Evolutionary conservation across 2,888 invertebrate genomes (phyloP).

Genomic region (Sabatieria punctata): DNA sequence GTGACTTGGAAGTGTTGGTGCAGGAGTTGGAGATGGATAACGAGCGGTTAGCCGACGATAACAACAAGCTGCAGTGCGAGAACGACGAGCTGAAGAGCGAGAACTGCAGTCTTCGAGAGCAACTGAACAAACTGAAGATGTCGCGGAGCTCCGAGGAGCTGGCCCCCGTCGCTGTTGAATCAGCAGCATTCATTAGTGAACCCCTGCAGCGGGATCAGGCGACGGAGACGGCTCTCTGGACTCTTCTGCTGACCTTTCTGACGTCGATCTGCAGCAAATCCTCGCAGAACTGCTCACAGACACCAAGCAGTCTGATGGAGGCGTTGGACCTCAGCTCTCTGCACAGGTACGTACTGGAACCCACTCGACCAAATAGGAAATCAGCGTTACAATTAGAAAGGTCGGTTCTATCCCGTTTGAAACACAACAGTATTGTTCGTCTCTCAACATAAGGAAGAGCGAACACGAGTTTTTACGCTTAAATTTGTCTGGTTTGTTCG

Average conservation of each 20-base stretch:
- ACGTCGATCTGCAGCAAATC: not conserved
- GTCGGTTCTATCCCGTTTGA: no score
- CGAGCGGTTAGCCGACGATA: slow-evolving; percentile 14
- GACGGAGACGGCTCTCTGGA: not conserved
- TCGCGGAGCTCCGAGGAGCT: not conserved
- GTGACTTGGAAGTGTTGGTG: slow-evolving; percentile 55
- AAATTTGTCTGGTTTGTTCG: no score
- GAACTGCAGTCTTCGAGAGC: not conserved
- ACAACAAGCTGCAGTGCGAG: not conserved
- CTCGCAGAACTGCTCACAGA: slow-evolving; percentile 4
- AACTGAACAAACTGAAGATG: not conserved
- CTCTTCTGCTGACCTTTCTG: not conserved
- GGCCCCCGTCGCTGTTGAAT: slow-evolving; percentile 32
- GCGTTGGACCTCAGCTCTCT: not conserved
- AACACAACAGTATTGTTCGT: no score
- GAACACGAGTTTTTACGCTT: no score
- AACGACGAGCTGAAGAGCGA: not conserved
- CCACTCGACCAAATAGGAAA: no score
- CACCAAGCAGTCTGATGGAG: not conserved
- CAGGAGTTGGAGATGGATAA: slow-evolving; percentile 34
- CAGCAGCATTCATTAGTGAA: slow-evolving; percentile 45
- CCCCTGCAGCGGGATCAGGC: slow-evolving; percentile 89
- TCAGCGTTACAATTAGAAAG: no score
- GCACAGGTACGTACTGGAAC: no score
- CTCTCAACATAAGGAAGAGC: no score